Percentiles rank a stretch among this genome's conserved stretches.
These are phyloP conservation scores for Augiades crinisus DNA, from an alignment of 2,888 invertebrate genomes.

Conservation along the genomic window DNA sequence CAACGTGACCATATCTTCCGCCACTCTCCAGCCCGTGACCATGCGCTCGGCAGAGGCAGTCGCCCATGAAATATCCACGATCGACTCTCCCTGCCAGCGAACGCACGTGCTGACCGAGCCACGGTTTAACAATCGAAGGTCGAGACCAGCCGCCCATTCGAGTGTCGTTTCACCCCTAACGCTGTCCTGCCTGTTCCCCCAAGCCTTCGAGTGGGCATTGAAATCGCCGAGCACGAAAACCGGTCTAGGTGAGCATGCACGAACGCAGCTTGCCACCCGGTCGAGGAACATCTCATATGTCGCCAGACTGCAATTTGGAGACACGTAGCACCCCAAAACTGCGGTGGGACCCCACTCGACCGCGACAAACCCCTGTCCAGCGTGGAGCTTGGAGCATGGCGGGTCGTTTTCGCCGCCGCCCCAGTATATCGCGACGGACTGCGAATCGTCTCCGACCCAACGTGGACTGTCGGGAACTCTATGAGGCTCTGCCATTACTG, in stretches of 20 bases:
- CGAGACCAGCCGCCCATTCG: slow-evolving; percentile 27
- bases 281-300: neutral
- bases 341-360: neutral
- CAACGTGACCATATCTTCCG: slow-evolving; percentile 25
- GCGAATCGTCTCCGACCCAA: neutral
- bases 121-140: slow-evolving; percentile 21
- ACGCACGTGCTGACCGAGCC: slow-evolving; percentile 31
- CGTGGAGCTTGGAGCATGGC: neutral
- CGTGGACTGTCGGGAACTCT: neutral
- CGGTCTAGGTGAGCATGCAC: neutral
- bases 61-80: slow-evolving; percentile 26
- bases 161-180: slow-evolving; percentile 7
- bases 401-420: neutral
- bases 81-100: slow-evolving; percentile 34
- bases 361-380: neutral
- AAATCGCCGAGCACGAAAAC: neutral
- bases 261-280: neutral
- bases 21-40: slow-evolving; percentile 10
- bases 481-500: slow-evolving; percentile 3
- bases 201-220: neutral
- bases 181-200: neutral
- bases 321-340: slow-evolving; percentile 1
- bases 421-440: slow-evolving; percentile 2
- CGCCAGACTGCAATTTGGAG: neutral
- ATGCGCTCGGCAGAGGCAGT: neutral